phyloP scores from a whole-genome alignment of 2,797 vertebrate genomes.

The Lepilemur ruficaudatus region DNA sequence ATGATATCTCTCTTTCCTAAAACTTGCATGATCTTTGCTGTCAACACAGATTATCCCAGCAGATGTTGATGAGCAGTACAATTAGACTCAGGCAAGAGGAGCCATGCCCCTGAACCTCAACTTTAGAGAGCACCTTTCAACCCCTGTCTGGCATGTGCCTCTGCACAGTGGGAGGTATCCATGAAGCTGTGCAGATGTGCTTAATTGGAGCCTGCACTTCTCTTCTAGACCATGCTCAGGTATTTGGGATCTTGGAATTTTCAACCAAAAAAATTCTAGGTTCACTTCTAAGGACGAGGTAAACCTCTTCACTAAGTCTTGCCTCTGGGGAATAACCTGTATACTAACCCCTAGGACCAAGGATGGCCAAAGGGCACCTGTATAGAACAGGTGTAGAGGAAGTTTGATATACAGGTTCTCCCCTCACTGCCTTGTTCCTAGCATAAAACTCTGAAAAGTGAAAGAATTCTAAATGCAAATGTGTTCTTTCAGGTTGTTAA shows the following conservation, averaged over 20 bases:
- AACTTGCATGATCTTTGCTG: background rate
- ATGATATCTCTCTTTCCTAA: background rate
- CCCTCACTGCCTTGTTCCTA: background rate
- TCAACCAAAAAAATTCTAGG: background rate
- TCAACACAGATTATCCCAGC: background rate
- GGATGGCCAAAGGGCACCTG: background rate
- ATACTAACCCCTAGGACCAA: background rate
- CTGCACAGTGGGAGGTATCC: fast-evolving
- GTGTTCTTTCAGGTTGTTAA: background rate
- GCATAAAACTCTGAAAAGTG: background rate
- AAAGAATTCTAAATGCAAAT: constrained; percentile 1
- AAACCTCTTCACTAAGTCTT: background rate
- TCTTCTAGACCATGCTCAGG: background rate
- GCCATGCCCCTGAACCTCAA: fast-evolving
- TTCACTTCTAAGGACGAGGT: background rate
- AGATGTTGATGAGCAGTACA: background rate
- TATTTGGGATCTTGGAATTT: background rate
- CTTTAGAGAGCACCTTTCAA: background rate
- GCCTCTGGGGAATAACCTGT: background rate
- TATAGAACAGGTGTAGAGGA: background rate
- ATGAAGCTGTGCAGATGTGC: background rate
- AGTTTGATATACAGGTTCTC: background rate
- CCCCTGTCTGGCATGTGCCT: background rate
- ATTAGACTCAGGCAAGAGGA: background rate
- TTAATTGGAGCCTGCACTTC: background rate